Evolutionary conservation across 2,888 invertebrate genomes (phyloP).

Genomic region (Melanostoma scalare): DNA sequence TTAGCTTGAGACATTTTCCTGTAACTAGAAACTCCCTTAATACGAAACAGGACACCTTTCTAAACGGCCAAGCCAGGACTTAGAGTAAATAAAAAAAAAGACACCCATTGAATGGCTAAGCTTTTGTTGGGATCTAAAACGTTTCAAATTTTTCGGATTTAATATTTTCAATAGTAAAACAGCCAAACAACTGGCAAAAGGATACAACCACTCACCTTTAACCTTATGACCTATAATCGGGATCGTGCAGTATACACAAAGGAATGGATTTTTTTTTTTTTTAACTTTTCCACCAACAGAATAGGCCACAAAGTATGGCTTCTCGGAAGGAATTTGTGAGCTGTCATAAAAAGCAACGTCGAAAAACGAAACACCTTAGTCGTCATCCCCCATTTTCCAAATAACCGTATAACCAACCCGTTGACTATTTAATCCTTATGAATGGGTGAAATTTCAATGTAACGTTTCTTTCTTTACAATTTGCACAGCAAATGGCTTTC

Average conservation of each 20-base stretch:
- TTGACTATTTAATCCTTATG: conserved; percentile 52
- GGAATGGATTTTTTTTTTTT: conserved; percentile 10
- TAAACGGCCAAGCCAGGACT: too few species aligned
- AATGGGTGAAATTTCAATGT: conserved; percentile 24
- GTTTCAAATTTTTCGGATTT: too few species aligned
- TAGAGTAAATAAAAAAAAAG: too few species aligned
- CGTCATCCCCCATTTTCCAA: background rate
- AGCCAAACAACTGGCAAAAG: conserved; percentile 22
- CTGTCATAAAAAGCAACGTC: conserved; percentile 58
- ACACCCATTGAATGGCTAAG: too few species aligned
- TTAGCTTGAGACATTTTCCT: too few species aligned
- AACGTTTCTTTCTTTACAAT: conserved; percentile 37
- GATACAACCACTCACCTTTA: conserved; percentile 56
- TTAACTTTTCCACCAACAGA: conserved; percentile 37
- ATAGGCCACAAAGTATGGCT: conserved; percentile 65
- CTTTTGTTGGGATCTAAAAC: too few species aligned
- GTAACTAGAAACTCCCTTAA: too few species aligned
- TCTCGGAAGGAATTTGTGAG: conserved; percentile 61
- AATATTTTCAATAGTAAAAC: too few species aligned
- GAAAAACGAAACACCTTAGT: conserved; percentile 47
- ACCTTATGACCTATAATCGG: conserved; percentile 70
- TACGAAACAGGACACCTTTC: too few species aligned
- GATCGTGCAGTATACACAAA: conserved; percentile 48
- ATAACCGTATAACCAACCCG: background rate
- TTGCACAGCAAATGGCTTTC: conserved; percentile 1